Conservation (phyloP, 92 coral and sea anemone genomes). For the Scolanthus callimorphus region DNA sequence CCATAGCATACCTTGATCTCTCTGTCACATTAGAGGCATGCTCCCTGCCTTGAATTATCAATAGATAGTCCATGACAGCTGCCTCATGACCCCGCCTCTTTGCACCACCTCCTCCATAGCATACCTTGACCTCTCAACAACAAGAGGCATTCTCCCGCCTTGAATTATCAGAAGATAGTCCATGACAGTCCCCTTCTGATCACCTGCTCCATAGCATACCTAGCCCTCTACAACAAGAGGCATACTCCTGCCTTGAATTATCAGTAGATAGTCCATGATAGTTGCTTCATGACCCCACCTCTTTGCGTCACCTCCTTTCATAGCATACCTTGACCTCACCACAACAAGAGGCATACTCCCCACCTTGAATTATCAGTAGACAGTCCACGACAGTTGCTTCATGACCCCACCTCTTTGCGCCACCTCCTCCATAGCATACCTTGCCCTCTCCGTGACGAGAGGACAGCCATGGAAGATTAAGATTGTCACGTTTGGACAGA, state of each 20-base stretch:
- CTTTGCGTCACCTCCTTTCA: constrained; percentile 52
- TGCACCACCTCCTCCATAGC: constrained; percentile 68
- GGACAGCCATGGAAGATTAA: constrained; percentile 91
- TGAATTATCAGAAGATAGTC: constrained; percentile 83
- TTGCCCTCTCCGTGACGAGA: constrained; percentile 76
- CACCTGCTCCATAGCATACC: constrained; percentile 71
- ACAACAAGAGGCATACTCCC: too few relatives aligned
- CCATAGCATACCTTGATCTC: constrained; percentile 84
- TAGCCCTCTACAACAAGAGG: too few relatives aligned
- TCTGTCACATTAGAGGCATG: too few relatives aligned
- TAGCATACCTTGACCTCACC: constrained; percentile 80
- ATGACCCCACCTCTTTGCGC: constrained; percentile 51
- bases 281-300: constrained; percentile 60
- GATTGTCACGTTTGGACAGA: constrained; percentile 71
- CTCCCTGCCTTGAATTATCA: too few relatives aligned
- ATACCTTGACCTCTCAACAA: constrained; percentile 81
- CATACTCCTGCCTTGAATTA: too few relatives aligned
- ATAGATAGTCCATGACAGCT: constrained; percentile 92
- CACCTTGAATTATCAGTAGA: constrained; percentile 70
- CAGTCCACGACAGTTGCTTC: constrained; percentile 93
- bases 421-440: constrained; percentile 80
- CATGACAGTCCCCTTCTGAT: constrained; percentile 71
- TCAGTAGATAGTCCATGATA: constrained; percentile 93
- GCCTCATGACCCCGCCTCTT: constrained; percentile 60
- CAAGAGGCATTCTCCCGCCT: too few relatives aligned